These are phyloP conservation scores for Esox masquinongy DNA, from an alignment of 2,797 vertebrate species.

Conservation along the genomic window DNA sequence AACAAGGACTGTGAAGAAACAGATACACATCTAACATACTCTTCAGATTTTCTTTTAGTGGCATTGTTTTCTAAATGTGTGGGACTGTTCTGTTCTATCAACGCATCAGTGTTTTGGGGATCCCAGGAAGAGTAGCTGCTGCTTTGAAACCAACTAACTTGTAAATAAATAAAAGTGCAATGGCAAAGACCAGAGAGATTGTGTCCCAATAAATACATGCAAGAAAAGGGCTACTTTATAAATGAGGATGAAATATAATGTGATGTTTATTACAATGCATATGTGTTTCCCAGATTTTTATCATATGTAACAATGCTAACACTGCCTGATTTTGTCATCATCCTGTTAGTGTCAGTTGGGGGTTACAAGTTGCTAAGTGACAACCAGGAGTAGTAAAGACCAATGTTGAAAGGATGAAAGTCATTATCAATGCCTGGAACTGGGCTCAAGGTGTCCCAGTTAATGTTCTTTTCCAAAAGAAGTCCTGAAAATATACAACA, in stretches of 20 bases:
- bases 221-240: neutral
- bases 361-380: slow-evolving; percentile 74
- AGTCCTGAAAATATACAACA: slow-evolving; percentile 9
- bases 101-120: too few species aligned
- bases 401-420: slow-evolving; percentile 36
- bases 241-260: neutral
- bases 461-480: slow-evolving; percentile 33
- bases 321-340: slow-evolving; percentile 52
- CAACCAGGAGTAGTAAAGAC: slow-evolving; percentile 50
- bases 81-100: too few species aligned
- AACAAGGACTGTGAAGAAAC: too few species aligned
- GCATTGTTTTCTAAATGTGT: too few species aligned
- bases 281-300: neutral
- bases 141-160: too few species aligned
- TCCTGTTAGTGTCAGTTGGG: slow-evolving; percentile 48
- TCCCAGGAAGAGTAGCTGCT: too few species aligned
- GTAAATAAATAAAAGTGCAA: too few species aligned
- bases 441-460: slow-evolving; percentile 13
- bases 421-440: slow-evolving; percentile 29
- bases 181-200: neutral
- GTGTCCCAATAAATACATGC: neutral
- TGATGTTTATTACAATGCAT: neutral
- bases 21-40: too few species aligned
- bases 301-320: slow-evolving; percentile 42
- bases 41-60: too few species aligned